phyloP scores from a whole-genome alignment of 2,797 vertebrate species.

The Sebastes elongatus region DNA sequence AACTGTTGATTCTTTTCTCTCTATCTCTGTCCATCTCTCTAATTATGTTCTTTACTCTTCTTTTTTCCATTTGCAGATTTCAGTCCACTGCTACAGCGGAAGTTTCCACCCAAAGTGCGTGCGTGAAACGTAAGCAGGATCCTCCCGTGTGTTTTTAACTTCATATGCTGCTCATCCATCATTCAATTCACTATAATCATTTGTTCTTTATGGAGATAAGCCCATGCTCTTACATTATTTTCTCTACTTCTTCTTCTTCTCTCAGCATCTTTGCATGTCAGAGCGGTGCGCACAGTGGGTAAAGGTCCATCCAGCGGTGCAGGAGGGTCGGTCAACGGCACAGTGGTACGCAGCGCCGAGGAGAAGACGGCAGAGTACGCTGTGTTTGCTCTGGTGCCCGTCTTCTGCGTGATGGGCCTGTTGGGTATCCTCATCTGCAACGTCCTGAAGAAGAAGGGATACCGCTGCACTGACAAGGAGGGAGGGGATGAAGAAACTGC shows the following conservation, averaged over 20 bases:
- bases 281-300: conserved; percentile 75
- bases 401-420: conserved; percentile 95
- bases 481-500: conserved; percentile 77
- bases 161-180: background rate
- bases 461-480: conserved; percentile 92
- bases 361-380: conserved; percentile 88
- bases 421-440: conserved; percentile 96
- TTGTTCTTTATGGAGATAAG: background rate
- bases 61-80: conserved; percentile 69
- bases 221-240: background rate
- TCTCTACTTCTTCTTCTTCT: background rate
- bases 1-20: conserved; percentile 19
- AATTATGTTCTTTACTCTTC: conserved; percentile 16
- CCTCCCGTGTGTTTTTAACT: background rate
- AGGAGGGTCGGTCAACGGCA: conserved; percentile 77
- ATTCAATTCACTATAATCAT: background rate
- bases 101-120: conserved; percentile 51
- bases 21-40: conserved; percentile 4
- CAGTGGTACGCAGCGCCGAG: conserved; percentile 79
- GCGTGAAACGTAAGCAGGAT: conserved; percentile 72
- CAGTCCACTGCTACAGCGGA: conserved; percentile 31
- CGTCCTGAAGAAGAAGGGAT: conserved; percentile 94
- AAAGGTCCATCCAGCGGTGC: conserved; percentile 49
- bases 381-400: conserved; percentile 90
- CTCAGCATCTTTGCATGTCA: conserved; percentile 39